A percentile compares a stretch with the other conserved stretches of the same genome.
Conservation (phyloP, 2,888 invertebrate species). For the Selenia dentaria region DNA sequence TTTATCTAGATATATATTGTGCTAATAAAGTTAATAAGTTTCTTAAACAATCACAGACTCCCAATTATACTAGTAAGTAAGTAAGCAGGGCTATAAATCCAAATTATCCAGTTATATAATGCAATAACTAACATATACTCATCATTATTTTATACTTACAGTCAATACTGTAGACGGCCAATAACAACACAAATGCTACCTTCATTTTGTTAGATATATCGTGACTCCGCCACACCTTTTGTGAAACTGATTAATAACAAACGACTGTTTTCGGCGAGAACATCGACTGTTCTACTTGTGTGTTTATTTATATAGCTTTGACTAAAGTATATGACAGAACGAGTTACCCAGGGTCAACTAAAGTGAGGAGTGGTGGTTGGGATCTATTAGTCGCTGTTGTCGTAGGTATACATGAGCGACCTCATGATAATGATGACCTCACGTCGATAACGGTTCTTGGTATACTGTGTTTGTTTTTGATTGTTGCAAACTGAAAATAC, state of each 20-base stretch:
- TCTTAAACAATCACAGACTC: too few relatives aligned
- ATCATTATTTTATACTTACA: too few relatives aligned
- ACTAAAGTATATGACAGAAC: conserved; percentile 28
- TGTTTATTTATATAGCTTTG: neutral
- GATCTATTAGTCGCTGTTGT: conserved; percentile 16
- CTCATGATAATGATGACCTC: conserved; percentile 60
- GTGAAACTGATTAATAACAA: conserved; percentile 29
- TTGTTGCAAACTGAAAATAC: conserved; percentile 7
- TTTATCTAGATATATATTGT: too few relatives aligned
- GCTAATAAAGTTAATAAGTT: too few relatives aligned
- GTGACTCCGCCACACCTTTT: conserved; percentile 21
- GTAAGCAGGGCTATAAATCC: too few relatives aligned
- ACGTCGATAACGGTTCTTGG: conserved; percentile 57
- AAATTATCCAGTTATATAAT: too few relatives aligned
- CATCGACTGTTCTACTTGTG: conserved; percentile 3
- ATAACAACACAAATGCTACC: conserved; percentile 54
- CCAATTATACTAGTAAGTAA: too few relatives aligned
- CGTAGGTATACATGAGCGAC: conserved; percentile 47
- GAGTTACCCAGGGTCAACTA: conserved; percentile 46
- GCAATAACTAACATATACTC: too few relatives aligned
- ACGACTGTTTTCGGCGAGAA: conserved; percentile 6
- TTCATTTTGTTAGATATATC: conserved; percentile 53
- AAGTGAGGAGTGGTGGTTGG: conserved; percentile 30
- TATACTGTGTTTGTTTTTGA: conserved; percentile 40
- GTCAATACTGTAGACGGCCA: conserved; percentile 58